A percentile compares a stretch with the other conserved stretches of the same genome.
phyloP scores from a whole-genome alignment of 1,140 invertebrate species.

The Drosophila ironensis region DNA sequence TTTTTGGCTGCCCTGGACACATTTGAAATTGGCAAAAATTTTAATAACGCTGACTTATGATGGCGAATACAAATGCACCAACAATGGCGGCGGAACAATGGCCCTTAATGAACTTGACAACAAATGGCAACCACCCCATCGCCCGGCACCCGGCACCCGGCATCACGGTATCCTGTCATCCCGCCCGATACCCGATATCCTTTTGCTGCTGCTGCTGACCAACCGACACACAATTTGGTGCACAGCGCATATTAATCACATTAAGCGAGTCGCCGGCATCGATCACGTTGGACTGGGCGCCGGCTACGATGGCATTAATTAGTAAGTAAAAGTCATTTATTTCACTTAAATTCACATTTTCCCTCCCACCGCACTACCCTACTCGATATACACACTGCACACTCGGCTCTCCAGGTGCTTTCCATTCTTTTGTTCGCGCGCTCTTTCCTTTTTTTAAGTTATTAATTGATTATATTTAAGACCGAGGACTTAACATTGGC shows the following conservation, averaged over 20 bases:
- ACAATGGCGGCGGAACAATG: conserved; percentile 55
- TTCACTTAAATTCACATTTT: conserved; percentile 76
- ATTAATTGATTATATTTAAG: conserved; percentile 80
- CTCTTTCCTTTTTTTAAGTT: conserved; percentile 48
- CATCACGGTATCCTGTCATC: neutral
- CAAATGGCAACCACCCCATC: conserved; percentile 33
- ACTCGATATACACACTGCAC: neutral
- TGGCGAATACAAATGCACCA: conserved; percentile 41
- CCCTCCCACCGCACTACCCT: conserved; percentile 5
- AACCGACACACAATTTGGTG: conserved; percentile 19
- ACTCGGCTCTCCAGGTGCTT: conserved; percentile 44
- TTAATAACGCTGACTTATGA: conserved; percentile 69
- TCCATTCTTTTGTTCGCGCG: neutral
- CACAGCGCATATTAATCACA: conserved; percentile 96
- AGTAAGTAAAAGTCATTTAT: conserved; percentile 87
- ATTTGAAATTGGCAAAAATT: conserved; percentile 68
- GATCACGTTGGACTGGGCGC: conserved; percentile 94
- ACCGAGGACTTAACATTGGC: conserved; percentile 64
- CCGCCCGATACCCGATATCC: conserved; percentile 44
- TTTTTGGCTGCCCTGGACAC: conserved; percentile 43
- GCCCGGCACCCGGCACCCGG: no score
- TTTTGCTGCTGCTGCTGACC: conserved; percentile 10
- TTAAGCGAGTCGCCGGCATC: conserved; percentile 91
- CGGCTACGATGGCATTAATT: conserved; percentile 95
- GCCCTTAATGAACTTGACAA: conserved; percentile 66